Base-by-base conservation (phyloP, 2,888 invertebrate genomes). In the Synergus gifuensis region DNA sequence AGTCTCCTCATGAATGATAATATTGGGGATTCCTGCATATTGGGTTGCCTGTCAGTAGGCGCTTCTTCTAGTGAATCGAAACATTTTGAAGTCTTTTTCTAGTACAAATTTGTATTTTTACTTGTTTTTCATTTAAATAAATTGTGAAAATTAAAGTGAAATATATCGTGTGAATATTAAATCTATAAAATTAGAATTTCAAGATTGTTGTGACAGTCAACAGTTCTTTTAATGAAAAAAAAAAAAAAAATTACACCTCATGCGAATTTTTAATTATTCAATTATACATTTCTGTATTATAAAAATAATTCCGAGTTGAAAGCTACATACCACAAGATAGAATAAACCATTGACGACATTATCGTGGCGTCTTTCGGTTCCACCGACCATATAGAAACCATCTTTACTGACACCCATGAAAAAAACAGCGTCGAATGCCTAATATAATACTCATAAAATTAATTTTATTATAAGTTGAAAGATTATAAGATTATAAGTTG, bases 371-470 rank as follows among this genome's bases (percentile, higher is more conserved):
- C 49, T 73, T 36, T 73, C 73, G 9, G 36, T 36, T 54, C 73
- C 73, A n/a, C 73, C 36, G 49, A 73, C 28, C 73, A 73, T 73
- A 28, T 73, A 73, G 49, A 73, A 73, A 54, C 73, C 73, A 36
- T 73, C 54, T 54, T 73, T 36, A 12, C n/a, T 73, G 36, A 28
- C 28, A 36, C 28, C 16, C 28, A 73, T 73, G 28, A 73, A 73
- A 36, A 73, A 73, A 36, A 73, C 73, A 36, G 73, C 73, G 8
- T 73, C 73, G n/a, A 73, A 49, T 73, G 73, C 73, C 73, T 73
- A n/a, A 28, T 28, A 3, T 16, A 54, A 18, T 0, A 42, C n/a
- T 18, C 12, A 60, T 60, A 60, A 22, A 60, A 22, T 14, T 22
- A 0, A 1, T 28, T 12, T 14, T 8, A 60, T n/a, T 54, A 8